A percentile compares a stretch with the other conserved stretches of the same genome.
phyloP scores from a whole-genome alignment of 2,797 vertebrate species.

The Podargus strigoides region DNA sequence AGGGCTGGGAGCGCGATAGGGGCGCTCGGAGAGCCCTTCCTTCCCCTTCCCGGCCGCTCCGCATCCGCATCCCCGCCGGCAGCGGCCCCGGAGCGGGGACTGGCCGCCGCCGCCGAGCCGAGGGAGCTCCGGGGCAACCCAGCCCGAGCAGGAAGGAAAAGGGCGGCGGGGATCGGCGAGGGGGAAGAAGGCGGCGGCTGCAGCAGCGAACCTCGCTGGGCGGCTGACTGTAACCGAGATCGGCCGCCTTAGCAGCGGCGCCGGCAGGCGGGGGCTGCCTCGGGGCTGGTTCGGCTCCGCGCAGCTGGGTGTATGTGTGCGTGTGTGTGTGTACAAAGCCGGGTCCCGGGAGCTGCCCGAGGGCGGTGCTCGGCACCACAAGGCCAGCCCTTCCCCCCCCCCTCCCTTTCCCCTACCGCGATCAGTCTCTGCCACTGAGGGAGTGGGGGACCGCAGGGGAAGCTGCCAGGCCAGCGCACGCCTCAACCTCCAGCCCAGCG shows the following conservation, averaged over 20 bases:
- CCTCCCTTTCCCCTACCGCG: neutral
- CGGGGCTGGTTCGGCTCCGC: neutral
- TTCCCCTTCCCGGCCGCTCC: neutral
- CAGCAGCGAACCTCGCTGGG: neutral
- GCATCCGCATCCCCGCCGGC: conserved; percentile 6
- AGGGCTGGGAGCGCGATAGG: conserved; percentile 53
- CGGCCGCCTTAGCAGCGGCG: neutral
- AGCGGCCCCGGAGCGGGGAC: neutral
- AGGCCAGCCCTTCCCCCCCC: neutral
- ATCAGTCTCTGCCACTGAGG: conserved; percentile 11
- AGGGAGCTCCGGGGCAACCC: neutral
- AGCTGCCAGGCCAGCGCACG: neutral
- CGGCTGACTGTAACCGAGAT: neutral
- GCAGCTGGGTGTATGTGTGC: neutral
- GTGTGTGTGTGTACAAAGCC: conserved; percentile 23
- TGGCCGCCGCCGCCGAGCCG: neutral
- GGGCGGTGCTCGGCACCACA: conserved; percentile 9
- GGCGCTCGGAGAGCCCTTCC: conserved; percentile 33
- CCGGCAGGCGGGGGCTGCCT: neutral
- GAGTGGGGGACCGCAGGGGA: conserved; percentile 9
- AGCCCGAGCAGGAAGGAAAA: conserved; percentile 26
- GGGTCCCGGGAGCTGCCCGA: conserved; percentile 7
- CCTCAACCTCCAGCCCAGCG: neutral
- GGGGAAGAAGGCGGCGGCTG: neutral
- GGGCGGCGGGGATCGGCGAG: neutral